Evolutionary conservation across 2,113 vertebrate genomes (phyloP), one percentile per base, ranked within the genome.

Genomic region (Corythoichthys haematopterus): DNA sequence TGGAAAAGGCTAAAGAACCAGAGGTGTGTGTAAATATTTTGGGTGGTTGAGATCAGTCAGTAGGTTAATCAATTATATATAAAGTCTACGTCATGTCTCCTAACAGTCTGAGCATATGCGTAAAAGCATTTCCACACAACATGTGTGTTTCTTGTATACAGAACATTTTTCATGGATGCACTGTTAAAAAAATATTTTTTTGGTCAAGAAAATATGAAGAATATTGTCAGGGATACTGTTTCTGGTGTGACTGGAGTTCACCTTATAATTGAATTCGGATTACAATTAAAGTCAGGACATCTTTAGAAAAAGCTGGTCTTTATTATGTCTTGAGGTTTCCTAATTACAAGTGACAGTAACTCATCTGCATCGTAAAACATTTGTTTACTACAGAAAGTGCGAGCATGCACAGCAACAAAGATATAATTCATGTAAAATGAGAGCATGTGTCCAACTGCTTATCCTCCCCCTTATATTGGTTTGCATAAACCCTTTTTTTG

Each of bases 1-100:
- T 98, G 97, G 95, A 98, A 85, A 98, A 99, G 83, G 93, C 94
- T 91, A 96, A 95, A 78, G 92, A 93, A 64, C 95, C 95, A 74
- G 93, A 98, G 94, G 97, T 97, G 78, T 72, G 63, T 14, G 59
- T 68, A 3, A 40, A 43, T 43, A 43, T 43, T 71, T 57, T 8
- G 15, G 36, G 36, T 9, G 57, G 57, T 51, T 53, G n/a, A 53
- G 6, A 20, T 9, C n/a, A 53, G n/a, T 53, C 51, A 20, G 2
- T 40, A n/a, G 8, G 40, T 43, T 43, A 43, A 43, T 60, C 16
- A 60, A 40, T 40, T 40, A 40, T 37, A 38, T 38, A 36, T 58
- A 9, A 38, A 3, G 52, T 12, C 9, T 62, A 14, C 56, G 59
- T 65, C 7, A 38, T 35, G 36, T 11, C 6, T 43, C 47, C 5